These are phyloP conservation scores for Myzus persicae DNA, from an alignment of 1,140 invertebrate genomes.

Conservation along the genomic window DNA sequence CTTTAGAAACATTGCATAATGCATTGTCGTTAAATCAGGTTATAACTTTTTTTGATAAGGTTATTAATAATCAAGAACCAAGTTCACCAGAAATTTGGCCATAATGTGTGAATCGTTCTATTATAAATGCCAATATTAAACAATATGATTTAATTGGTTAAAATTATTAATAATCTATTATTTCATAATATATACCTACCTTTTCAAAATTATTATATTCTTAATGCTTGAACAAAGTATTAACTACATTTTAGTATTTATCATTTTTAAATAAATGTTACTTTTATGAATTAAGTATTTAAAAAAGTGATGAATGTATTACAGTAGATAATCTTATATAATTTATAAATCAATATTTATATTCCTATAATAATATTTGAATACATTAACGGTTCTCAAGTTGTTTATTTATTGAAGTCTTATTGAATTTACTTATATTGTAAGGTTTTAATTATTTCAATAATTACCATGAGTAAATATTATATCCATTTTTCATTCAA, in stretches of 20 bases:
- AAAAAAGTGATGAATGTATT: not conserved
- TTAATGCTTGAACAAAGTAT: constrained; percentile 36
- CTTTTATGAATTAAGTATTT: not conserved
- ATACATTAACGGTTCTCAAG: not conserved
- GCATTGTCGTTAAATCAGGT: constrained; percentile 89
- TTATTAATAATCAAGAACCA: constrained; percentile 66
- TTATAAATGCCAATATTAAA: constrained; percentile 12
- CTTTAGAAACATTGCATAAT: constrained; percentile 95
- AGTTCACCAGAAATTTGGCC: constrained; percentile 50
- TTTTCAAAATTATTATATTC: constrained; percentile 3
- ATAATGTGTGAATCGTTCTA: not conserved
- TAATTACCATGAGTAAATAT: constrained; percentile 3
- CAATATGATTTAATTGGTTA: constrained; percentile 1
- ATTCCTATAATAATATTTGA: not conserved
- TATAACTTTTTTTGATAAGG: constrained; percentile 85
- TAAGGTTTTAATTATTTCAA: not conserved
- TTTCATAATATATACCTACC: not conserved
- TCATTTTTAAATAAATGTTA: not conserved
- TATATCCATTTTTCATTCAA: not conserved
- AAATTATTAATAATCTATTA: constrained; percentile 21
- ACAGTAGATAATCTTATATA: not conserved
- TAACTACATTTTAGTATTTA: not conserved
- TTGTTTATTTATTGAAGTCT: not conserved
- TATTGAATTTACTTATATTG: not conserved
- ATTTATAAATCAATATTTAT: constrained; percentile 9